Base-by-base conservation (phyloP, 1,140 invertebrate genomes). In the Sitophilus oryzae region DNA sequence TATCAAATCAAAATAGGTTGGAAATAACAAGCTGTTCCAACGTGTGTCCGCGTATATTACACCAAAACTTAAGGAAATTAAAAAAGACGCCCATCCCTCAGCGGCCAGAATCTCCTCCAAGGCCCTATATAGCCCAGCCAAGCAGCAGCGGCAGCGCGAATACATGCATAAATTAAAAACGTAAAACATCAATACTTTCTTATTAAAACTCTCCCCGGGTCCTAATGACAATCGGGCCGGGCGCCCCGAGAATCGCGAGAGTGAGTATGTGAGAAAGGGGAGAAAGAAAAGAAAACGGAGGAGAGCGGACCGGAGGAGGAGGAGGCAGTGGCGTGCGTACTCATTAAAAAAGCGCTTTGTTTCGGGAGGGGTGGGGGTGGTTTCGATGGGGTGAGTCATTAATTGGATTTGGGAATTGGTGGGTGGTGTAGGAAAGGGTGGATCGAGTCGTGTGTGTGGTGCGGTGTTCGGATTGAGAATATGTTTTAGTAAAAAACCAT, bases 131-230 rank as follows among this genome's bases (percentile, higher is more conserved):
- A 20, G 38, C 42, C 45, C 48, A 43, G 46, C 36, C 2, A 8
- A 36, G 25, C 25, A 19, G 16, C 25, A 35, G 48, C 55, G 46
- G 55, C 47, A 52, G 55, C 48, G 67, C 65, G 67, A 66, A 66
- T 69, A 66, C 67, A 65, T 69, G 63, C 67, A 69, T 56, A 56
- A 56, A 56, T 68, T 67, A 69, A 71, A 70, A 70, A 67, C 69
- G 69, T 56, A 56, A 56, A 70, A 70, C 69, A 71, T 71, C 69
- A 71, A 71, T 71, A 71, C 69, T 71, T 71, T 66, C 69, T 71
- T 71, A 71, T 71, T 71, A 71, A 71, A 71, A 70, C 68, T 68
- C 69, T 67, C 67, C 53, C 53, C 53, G 43, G 53, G 45, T 66
- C 61, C 66, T 71, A 71, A 71, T 71, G 69, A 71, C 69, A 71